Evolutionary conservation across 2,113 vertebrate species (phyloP).

Genomic region (Corythornis cristatus): DNA sequence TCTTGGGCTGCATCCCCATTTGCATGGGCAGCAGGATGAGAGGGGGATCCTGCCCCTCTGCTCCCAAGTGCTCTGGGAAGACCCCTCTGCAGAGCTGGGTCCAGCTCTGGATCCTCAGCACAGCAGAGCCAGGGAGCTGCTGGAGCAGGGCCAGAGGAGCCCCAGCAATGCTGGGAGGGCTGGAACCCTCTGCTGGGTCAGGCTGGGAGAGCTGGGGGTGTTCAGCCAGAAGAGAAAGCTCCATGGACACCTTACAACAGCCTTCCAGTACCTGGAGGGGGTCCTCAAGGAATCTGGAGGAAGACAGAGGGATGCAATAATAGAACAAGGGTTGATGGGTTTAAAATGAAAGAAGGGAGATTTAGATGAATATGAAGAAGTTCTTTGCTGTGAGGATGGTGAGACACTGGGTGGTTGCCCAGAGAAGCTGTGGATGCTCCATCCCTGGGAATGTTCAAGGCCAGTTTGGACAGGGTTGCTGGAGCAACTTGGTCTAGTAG

Average conservation of each 20-base stretch:
- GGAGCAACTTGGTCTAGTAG: background rate
- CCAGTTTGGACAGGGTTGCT: background rate
- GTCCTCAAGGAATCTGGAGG: background rate
- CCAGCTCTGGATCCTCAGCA: background rate
- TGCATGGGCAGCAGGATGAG: background rate
- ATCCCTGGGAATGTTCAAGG: background rate
- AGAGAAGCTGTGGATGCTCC: background rate
- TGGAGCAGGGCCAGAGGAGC: too few species aligned
- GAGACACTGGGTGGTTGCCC: background rate
- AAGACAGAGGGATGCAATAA: too few species aligned
- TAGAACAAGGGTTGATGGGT: background rate
- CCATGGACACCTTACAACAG: background rate
- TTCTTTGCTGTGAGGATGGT: background rate
- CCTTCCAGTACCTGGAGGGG: background rate
- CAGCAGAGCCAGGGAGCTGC: too few species aligned
- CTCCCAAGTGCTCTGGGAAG: background rate
- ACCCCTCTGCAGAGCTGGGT: background rate
- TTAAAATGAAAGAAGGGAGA: background rate
- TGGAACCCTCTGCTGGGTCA: too few species aligned
- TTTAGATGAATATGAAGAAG: background rate
- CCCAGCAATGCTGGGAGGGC: too few species aligned
- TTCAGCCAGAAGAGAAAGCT: background rate
- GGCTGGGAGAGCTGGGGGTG: too few species aligned
- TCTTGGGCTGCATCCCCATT: background rate
- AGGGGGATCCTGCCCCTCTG: background rate